Base-by-base conservation (phyloP, 2,113 vertebrate genomes). In the Epinephelus cyanopodus region DNA sequence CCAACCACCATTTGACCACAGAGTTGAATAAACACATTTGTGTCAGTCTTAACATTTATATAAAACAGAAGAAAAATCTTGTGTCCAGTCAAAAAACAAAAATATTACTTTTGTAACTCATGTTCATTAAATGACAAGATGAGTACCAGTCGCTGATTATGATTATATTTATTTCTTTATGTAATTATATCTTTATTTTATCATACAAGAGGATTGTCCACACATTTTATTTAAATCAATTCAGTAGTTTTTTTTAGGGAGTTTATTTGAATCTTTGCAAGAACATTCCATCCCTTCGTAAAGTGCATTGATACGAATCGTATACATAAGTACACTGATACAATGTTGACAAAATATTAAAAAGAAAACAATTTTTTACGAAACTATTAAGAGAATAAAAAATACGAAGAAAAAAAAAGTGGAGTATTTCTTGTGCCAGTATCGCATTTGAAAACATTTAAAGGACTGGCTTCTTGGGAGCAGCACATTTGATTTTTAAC, bases 391-490 rank as follows among this genome's bases (percentile, higher is more conserved):
- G 0, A 58, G 6, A 33, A 66, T 25, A 58, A 57, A 58, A 72
- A 23, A 57, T 2, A 37, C 15, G 3, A 50, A 11, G 23, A 72
- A 17, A 63, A 15, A 65, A 45, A 66, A 25, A 29, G 27, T 50
- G 29, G 4, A 47, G 15, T 72, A 45, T 75, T 58, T 47, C 1
- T 56, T 57, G 37, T 86, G 63, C 62, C 80, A 79, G 72, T 68
- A 23, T 52, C 2, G 50, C 64, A 63, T 79, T 79, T 37, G 42
- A 29, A 29, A 60, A 19, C 21, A 25, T 23, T 53, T 12, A 2
- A 48, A 29, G 7, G 39, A 57, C 39, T n/a, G 29, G 14, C 19
- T 69, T 37, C 8, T 17, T 56, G 29, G 17, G n/a, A 33, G 62
- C 17, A 77, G 60, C 13, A 13, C 27, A 29, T 58, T 25, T 2